Evolutionary conservation across 2,797 vertebrate species (phyloP).

Genomic region (Helarctos malayanus): DNA sequence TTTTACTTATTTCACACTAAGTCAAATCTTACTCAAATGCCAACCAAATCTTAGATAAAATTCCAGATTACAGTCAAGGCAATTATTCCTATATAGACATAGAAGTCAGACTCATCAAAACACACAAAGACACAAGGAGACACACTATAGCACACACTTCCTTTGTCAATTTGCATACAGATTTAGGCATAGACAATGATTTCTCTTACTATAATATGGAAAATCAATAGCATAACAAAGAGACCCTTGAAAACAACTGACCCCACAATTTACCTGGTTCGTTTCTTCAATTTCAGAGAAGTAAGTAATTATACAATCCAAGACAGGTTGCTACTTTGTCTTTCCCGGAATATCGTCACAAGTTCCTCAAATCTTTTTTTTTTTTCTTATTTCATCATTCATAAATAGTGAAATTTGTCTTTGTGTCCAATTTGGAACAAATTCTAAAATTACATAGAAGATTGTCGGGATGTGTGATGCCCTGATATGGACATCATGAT

Average conservation of each 20-base stretch:
- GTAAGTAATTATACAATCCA: background rate
- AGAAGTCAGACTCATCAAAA: background rate
- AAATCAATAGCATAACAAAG: background rate
- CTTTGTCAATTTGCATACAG: background rate
- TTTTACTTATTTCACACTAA: slow-evolving; percentile 2
- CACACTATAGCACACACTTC: background rate
- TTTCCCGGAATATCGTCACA: background rate
- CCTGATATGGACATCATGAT: background rate
- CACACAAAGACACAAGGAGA: background rate
- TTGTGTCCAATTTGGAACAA: background rate
- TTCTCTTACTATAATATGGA: background rate
- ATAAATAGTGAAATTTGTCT: background rate
- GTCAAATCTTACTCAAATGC: background rate
- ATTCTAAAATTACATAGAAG: background rate
- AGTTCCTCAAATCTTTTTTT: background rate
- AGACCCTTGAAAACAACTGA: background rate
- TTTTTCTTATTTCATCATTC: background rate
- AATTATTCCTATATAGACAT: background rate
- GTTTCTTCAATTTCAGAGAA: background rate
- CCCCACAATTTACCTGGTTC: background rate
- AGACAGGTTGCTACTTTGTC: background rate
- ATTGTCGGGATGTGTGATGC: background rate
- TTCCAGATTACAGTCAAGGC: background rate
- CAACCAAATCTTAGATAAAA: background rate
- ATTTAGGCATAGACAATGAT: background rate